Conservation (phyloP, 2,797 vertebrate species). For the Onychomys leucogaster region DNA sequence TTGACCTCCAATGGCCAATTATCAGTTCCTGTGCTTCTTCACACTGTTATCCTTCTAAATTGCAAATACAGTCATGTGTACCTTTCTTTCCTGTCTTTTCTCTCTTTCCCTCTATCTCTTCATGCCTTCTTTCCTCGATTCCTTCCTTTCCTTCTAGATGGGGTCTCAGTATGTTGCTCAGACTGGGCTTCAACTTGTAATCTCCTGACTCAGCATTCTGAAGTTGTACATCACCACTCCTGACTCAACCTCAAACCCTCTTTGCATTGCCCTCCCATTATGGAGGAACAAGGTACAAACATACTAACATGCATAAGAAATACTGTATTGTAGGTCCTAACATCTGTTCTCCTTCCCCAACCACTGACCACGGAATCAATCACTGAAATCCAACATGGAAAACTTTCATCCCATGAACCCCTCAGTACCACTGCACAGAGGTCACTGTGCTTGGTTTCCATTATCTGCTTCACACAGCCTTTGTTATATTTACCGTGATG, state of each 20-base stretch:
- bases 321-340: neutral
- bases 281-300: neutral
- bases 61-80: neutral
- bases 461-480: neutral
- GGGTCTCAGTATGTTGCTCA: neutral
- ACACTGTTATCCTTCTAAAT: neutral
- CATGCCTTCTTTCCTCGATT: too few species aligned
- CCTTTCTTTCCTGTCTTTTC: too few species aligned
- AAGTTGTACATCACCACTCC: too few species aligned
- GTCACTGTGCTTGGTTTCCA: neutral
- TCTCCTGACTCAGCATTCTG: neutral
- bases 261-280: neutral
- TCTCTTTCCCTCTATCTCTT: neutral
- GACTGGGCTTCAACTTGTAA: neutral
- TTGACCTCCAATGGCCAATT: neutral
- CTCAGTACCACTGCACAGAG: neutral
- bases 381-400: neutral
- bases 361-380: neutral
- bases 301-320: neutral
- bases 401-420: neutral
- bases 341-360: neutral
- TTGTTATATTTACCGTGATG: neutral
- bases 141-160: neutral
- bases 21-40: neutral
- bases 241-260: neutral